Evolutionary conservation across 2,888 invertebrate genomes (phyloP).

Genomic region (Flexamia atlantica): DNA sequence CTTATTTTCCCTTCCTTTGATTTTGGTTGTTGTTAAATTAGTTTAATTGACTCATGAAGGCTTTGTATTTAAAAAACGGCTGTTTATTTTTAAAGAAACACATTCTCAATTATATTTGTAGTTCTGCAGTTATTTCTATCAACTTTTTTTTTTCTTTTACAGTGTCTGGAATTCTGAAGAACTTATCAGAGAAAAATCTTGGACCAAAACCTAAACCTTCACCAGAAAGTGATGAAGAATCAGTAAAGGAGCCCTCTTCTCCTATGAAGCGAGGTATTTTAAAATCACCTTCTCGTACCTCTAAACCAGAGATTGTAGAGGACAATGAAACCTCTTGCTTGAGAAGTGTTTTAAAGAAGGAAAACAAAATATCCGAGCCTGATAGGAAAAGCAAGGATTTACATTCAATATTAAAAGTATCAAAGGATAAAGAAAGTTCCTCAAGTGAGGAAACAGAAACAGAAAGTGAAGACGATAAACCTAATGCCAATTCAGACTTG

Average conservation of each 20-base stretch:
- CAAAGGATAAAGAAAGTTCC: conserved; percentile 42
- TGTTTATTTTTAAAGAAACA: too few relatives aligned
- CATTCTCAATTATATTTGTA: too few relatives aligned
- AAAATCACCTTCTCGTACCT: conserved; percentile 49
- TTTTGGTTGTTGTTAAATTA: too few relatives aligned
- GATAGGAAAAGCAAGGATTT: conserved; percentile 48
- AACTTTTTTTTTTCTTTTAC: conserved; percentile 34
- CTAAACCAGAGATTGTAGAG: conserved; percentile 25
- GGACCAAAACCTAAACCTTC: conserved; percentile 47
- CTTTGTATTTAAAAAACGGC: too few relatives aligned
- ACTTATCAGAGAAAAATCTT: conserved; percentile 64
- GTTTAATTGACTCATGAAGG: too few relatives aligned
- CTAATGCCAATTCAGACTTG: conserved; percentile 59
- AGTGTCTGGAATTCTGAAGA: conserved; percentile 67
- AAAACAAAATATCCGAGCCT: conserved; percentile 37
- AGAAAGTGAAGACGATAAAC: conserved; percentile 59
- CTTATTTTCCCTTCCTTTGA: too few relatives aligned
- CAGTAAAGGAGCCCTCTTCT: conserved; percentile 57
- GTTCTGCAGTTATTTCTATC: too few relatives aligned
- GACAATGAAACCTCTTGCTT: conserved; percentile 22
- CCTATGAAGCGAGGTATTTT: conserved; percentile 61
- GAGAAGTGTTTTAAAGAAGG: conserved; percentile 61
- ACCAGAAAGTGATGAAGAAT: conserved; percentile 57
- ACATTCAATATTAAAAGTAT: conserved; percentile 63
- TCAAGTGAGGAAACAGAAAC: conserved; percentile 63